Evolutionary conservation across 2,888 invertebrate genomes (phyloP), one percentile per base, ranked within the genome.

Genomic region (Carabus problematicus): DNA sequence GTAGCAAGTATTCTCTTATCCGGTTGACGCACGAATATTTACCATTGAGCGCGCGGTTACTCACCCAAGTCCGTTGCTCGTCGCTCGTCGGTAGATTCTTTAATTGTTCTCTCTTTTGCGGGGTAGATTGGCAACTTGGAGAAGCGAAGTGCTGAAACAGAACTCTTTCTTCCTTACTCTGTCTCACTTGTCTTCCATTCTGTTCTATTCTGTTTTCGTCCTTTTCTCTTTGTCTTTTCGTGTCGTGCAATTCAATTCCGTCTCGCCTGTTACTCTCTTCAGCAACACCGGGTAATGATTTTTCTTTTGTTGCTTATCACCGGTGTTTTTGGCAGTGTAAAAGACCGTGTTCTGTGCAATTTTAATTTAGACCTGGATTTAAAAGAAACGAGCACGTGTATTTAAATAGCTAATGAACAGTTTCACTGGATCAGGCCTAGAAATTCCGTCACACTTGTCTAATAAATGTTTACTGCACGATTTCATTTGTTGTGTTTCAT

Each of bases 251-350:
- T 64, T 64, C 64, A 64, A 64, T 64, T 64, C 59, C 40, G 14
- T 39, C 29, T 39, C 40, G 56, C 56, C 56, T n/a, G 56, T 56
- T 56, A 56, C 56, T 67, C 59, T 60, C 67, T 49, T 56, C 45
- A 67, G 60, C 67, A 67, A 67, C 67, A 67, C 67, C 54, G 67
- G 67, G 41, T 54, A 67, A 67, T 67, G 67, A 67, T 67, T 67
- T 67, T 60, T 67, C 67, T 67, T 59, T 67, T 67, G 67, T 67
- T 67, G 67, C 60, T 67, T 67, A 67, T 67, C 67, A 47, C 56
- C 60, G 59, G 67, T 67, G 67, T 67, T 67, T 67, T 67, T 67
- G 67, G 67, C 67, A 67, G 60, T 42, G 67, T 60, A 67, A 67
- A 59, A 67, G 67, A 67, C 67, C 60, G 56, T 60, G 67, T 67